A percentile compares a stretch with the other conserved stretches of the same genome.
Evolutionary conservation across 2,888 invertebrate species (phyloP).

Genomic region (Cyrtodaria siliqua): DNA sequence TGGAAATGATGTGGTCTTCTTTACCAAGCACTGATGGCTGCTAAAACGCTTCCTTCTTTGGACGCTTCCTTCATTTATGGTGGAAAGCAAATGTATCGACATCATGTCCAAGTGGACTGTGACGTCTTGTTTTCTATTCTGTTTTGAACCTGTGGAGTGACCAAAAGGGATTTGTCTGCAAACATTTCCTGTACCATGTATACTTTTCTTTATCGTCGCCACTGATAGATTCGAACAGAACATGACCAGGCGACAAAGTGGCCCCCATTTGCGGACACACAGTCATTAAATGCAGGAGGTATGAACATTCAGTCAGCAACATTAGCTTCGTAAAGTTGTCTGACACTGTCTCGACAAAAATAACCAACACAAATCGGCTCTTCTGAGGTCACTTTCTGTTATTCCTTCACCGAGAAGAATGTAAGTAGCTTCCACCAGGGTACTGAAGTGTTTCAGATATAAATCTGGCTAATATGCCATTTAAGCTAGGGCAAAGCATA

Average conservation of each 20-base stretch:
- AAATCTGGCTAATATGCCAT: slow-evolving; percentile 17
- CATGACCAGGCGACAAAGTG: slow-evolving; percentile 48
- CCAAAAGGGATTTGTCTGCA: slow-evolving; percentile 48
- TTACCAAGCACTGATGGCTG: neutral
- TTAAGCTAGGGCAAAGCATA: slow-evolving; percentile 48
- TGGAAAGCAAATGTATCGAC: slow-evolving; percentile 11
- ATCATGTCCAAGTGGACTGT: neutral
- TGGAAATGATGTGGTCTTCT: slow-evolving; percentile 3
- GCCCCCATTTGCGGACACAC: slow-evolving; percentile 42
- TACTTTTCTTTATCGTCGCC: slow-evolving; percentile 37
- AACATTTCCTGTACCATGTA: slow-evolving; percentile 59
- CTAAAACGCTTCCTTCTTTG: neutral
- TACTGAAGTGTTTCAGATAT: slow-evolving; percentile 41
- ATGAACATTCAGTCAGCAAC: slow-evolving; percentile 45
- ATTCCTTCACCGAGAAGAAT: slow-evolving; percentile 42
- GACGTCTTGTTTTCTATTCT: slow-evolving; percentile 14
- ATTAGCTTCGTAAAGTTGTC: slow-evolving; percentile 20
- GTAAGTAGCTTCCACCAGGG: slow-evolving; percentile 42
- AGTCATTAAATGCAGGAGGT: slow-evolving; percentile 27
- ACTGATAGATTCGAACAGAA: slow-evolving; percentile 52
- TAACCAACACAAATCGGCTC: slow-evolving; percentile 22
- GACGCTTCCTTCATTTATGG: slow-evolving; percentile 1
- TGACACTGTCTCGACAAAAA: slow-evolving; percentile 23
- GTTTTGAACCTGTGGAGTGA: slow-evolving; percentile 43
- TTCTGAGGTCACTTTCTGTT: slow-evolving; percentile 8